phyloP scores from a whole-genome alignment of 2,888 invertebrate genomes.

The Dynastes maya region DNA sequence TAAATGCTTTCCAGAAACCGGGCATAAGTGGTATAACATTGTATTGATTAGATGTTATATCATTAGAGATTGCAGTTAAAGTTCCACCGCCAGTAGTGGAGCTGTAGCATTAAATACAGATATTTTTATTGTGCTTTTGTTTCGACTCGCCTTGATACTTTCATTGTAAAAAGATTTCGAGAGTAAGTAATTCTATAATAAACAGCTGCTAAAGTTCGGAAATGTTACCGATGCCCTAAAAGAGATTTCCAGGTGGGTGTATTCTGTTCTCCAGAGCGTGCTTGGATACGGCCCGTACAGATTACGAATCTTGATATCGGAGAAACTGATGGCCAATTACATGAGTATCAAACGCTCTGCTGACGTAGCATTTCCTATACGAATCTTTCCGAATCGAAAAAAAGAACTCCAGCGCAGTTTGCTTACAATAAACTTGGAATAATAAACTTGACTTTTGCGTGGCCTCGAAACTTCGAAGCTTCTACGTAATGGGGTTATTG shows the following conservation, averaged over 20 bases:
- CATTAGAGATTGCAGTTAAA: too few relatives aligned
- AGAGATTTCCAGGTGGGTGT: constrained; percentile 38
- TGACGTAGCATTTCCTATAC: constrained; percentile 53
- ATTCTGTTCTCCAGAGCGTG: constrained; percentile 33
- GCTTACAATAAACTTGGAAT: constrained; percentile 36
- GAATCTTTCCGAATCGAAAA: constrained; percentile 10
- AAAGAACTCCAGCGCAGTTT: constrained; percentile 25
- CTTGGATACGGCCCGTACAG: constrained; percentile 29
- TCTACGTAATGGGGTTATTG: neutral
- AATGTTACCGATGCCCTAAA: constrained; percentile 22
- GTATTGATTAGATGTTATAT: too few relatives aligned
- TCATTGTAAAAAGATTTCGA: neutral
- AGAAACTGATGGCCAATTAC: constrained; percentile 59
- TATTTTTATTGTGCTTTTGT: too few relatives aligned
- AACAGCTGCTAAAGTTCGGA: constrained; percentile 27
- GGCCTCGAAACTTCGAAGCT: neutral
- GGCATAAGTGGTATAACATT: too few relatives aligned
- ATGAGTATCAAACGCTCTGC: constrained; percentile 59
- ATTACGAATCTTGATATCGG: constrained; percentile 38
- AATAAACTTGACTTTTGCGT: constrained; percentile 17
- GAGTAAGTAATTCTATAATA: neutral
- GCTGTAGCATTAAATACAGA: too few relatives aligned
- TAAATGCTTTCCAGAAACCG: too few relatives aligned
- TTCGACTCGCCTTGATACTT: too few relatives aligned
- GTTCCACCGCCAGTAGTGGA: too few relatives aligned